A percentile compares a stretch with the other conserved stretches of the same genome.
phyloP scores from a whole-genome alignment of 2,888 invertebrate species.

The Lithophane leautieri region DNA sequence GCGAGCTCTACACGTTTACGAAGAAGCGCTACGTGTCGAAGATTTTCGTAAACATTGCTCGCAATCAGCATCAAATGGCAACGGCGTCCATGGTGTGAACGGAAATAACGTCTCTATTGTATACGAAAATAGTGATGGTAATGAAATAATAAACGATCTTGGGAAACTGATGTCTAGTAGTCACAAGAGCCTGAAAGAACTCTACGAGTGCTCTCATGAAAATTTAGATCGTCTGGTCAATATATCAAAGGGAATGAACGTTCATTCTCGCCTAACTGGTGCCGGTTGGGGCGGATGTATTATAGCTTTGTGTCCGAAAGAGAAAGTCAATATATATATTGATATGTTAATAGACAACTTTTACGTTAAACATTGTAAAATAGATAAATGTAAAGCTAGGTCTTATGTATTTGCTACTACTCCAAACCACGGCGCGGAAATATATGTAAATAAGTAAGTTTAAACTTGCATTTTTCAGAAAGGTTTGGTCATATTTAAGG shows the following conservation, averaged over 20 bases:
- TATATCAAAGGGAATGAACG: slow-evolving; percentile 92
- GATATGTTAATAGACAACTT: slow-evolving; percentile 92
- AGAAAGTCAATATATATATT: slow-evolving; percentile 92
- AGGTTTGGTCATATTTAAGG: not conserved
- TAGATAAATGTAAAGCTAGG: slow-evolving; percentile 88
- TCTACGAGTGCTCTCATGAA: slow-evolving; percentile 98
- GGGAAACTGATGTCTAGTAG: slow-evolving; percentile 97
- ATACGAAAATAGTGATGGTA: slow-evolving; percentile 66
- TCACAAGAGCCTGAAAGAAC: slow-evolving; percentile 95
- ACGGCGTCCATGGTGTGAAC: slow-evolving; percentile 59
- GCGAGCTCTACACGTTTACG: slow-evolving; percentile 96
- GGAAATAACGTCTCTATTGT: slow-evolving; percentile 69
- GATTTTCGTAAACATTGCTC: slow-evolving; percentile 93
- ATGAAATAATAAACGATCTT: slow-evolving; percentile 89
- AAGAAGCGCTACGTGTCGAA: slow-evolving; percentile 96
- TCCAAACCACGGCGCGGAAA: slow-evolving; percentile 92
- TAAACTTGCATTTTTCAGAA: not conserved
- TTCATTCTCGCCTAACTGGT: slow-evolving; percentile 98
- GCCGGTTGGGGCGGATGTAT: slow-evolving; percentile 99
- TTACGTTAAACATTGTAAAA: slow-evolving; percentile 91
- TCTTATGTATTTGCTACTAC: slow-evolving; percentile 94
- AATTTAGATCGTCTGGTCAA: slow-evolving; percentile 95
- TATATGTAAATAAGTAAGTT: slow-evolving; percentile 78
- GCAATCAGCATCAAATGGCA: slow-evolving; percentile 75
- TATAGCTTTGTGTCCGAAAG: slow-evolving; percentile 94